These are phyloP conservation scores for Drosophila basisetae DNA, from an alignment of 2,888 invertebrate genomes.

Conservation along the genomic window DNA sequence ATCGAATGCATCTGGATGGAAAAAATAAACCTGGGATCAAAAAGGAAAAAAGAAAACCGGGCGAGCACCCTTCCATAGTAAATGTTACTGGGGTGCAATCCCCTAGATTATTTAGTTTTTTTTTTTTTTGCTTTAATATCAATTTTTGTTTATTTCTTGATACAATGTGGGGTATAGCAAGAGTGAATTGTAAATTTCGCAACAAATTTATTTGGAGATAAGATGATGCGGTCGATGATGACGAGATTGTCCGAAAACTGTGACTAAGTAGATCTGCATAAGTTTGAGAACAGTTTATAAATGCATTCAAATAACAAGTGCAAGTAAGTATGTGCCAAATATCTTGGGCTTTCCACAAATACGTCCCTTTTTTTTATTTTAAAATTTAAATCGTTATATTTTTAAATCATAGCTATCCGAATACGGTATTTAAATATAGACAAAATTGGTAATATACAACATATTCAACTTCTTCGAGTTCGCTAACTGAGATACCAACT, in stretches of 20 bases:
- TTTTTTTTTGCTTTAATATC: slow-evolving; percentile 25
- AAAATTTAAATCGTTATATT: neutral
- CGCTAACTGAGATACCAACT: neutral
- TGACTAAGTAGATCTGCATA: slow-evolving; percentile 7
- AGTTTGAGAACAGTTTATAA: neutral
- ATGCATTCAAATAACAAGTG: neutral
- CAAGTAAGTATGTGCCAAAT: neutral
- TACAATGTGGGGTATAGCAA: neutral
- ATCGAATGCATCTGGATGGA: slow-evolving; percentile 67
- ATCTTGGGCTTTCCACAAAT: neutral
- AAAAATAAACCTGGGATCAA: slow-evolving; percentile 19
- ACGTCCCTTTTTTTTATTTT: neutral
- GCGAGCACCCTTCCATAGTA: slow-evolving; percentile 22
- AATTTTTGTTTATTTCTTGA: slow-evolving; percentile 18
- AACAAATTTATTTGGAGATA: neutral
- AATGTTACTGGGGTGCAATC: slow-evolving; percentile 36
- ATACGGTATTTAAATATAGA: neutral
- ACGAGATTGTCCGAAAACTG: neutral
- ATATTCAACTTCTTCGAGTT: neutral
- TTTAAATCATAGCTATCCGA: neutral
- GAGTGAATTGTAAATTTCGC: neutral
- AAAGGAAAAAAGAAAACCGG: slow-evolving; percentile 1
- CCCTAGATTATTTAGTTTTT: slow-evolving; percentile 5
- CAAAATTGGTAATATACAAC: neutral
- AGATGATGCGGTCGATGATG: neutral